Evolutionary conservation across 1,140 invertebrate genomes (phyloP).

Genomic region (Trachymyrmex cornetzi): DNA sequence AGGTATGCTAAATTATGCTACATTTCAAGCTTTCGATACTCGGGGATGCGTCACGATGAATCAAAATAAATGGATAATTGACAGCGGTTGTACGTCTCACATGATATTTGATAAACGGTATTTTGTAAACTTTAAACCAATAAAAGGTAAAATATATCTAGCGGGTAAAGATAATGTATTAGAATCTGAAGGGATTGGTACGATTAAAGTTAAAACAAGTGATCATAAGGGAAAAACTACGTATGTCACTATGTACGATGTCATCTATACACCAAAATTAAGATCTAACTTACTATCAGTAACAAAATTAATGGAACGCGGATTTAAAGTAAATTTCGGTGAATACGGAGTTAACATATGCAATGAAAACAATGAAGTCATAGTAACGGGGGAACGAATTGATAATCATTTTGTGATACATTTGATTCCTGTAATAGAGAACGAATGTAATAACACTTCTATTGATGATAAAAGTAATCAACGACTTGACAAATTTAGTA

Average conservation of each 20-base stretch:
- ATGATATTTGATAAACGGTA: neutral
- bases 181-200: neutral
- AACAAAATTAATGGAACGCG: neutral
- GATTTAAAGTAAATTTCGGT: neutral
- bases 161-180: neutral
- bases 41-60: neutral
- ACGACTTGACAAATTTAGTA: too few relatives aligned
- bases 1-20: neutral
- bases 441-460: neutral
- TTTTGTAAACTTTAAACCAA: neutral
- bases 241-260: neutral
- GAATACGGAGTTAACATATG: neutral
- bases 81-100: neutral
- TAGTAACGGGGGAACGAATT: neutral
- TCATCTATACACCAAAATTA: neutral
- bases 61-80: neutral
- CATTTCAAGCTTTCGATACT: neutral
- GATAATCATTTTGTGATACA: neutral
- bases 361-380: neutral
- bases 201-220: neutral
- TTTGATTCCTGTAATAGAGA: neutral
- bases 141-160: neutral
- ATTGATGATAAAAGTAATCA: too few relatives aligned
- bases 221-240: neutral
- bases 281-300: neutral